These are phyloP conservation scores for Noctua comes DNA, from an alignment of 2,888 invertebrate species.

Conservation along the genomic window DNA sequence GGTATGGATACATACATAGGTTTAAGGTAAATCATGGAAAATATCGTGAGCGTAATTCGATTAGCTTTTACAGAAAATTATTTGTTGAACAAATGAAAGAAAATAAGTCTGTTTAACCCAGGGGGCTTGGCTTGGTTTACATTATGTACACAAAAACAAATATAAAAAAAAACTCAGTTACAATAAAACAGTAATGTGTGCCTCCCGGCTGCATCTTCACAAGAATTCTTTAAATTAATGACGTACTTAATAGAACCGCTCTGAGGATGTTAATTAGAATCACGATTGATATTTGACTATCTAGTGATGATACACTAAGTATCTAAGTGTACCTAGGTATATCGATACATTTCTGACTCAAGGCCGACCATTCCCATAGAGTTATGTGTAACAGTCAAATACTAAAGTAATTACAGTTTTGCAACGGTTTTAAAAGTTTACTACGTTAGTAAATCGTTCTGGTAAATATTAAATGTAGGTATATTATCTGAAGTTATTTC, in stretches of 20 bases:
- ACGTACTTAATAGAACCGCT: neutral
- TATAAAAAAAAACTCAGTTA: neutral
- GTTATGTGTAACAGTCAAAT: conserved; percentile 37
- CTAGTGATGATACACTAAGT: conserved; percentile 45
- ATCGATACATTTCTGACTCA: conserved; percentile 46
- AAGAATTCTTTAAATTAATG: neutral
- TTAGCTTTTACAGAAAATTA: neutral
- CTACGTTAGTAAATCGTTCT: conserved; percentile 34
- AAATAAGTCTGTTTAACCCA: neutral
- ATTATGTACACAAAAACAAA: neutral
- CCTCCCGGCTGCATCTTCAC: neutral
- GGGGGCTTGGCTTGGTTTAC: neutral
- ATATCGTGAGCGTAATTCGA: neutral
- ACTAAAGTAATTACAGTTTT: conserved; percentile 49
- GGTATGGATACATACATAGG: too few species aligned
- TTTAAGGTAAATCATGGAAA: too few species aligned
- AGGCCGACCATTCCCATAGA: conserved; percentile 47
- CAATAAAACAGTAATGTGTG: neutral
- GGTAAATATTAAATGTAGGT: conserved; percentile 29
- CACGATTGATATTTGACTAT: conserved; percentile 27
- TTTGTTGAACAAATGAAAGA: neutral
- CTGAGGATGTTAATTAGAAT: conserved; percentile 6
- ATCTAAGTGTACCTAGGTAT: neutral
- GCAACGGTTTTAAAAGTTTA: conserved; percentile 39
- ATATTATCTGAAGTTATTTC: neutral